Conservation (phyloP, 2,888 invertebrate genomes). For the Tubulanus polymorphus region DNA sequence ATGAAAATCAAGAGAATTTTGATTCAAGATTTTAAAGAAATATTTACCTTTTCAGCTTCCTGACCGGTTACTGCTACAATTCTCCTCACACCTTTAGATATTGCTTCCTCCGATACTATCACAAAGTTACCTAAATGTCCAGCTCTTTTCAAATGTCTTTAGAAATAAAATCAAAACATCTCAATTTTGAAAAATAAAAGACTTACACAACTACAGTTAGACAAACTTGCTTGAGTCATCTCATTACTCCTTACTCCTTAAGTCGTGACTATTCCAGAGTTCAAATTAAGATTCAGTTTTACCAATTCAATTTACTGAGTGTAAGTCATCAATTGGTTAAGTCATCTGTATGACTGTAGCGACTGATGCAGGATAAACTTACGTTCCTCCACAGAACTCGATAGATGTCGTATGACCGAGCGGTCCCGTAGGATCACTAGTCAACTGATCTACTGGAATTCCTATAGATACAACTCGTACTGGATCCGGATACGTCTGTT, state of each 20-base stretch:
- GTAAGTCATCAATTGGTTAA: no score
- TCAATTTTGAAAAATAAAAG: no score
- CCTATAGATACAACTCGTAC: constrained; percentile 84
- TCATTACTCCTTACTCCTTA: no score
- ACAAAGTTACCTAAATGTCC: constrained; percentile 94
- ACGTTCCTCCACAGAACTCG: constrained; percentile 99
- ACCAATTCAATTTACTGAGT: no score
- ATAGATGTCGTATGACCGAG: constrained; percentile 83
- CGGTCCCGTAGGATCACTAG: constrained; percentile 77
- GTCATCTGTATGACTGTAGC: no score
- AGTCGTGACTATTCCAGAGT: no score
- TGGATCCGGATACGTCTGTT: constrained; percentile 85
- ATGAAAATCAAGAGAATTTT: no score
- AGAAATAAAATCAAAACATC: constrained; percentile 22
- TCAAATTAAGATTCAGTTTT: no score
- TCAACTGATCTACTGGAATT: constrained; percentile 81
- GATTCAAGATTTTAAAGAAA: no score
- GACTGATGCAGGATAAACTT: no score
- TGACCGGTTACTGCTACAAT: constrained; percentile 96
- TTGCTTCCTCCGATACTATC: constrained; percentile 96
- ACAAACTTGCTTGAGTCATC: no score
- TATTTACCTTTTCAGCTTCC: constrained; percentile 64
- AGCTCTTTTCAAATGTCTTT: constrained; percentile 77
- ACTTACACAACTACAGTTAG: no score
- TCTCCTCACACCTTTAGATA: constrained; percentile 95